Percentiles rank a stretch among this genome's conserved stretches.
phyloP scores from a whole-genome alignment of 2,113 vertebrate species.

The Argyrosomus japonicus region DNA sequence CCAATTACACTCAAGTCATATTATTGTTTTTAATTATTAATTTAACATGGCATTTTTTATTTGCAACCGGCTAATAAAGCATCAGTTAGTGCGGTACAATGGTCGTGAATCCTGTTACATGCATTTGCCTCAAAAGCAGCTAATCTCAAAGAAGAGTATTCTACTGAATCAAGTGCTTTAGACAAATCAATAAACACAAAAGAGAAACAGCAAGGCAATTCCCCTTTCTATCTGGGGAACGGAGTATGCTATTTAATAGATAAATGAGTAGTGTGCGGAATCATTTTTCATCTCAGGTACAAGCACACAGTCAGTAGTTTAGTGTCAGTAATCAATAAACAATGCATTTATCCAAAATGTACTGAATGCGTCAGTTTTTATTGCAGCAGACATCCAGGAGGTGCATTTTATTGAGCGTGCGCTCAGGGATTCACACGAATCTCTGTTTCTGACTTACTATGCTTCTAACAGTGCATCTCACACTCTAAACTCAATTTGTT shows the following conservation, averaged over 20 bases:
- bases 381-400: conserved; percentile 34
- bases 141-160: conserved; percentile 27
- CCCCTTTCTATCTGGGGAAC: conserved; percentile 26
- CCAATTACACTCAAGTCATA: not conserved
- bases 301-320: conserved; percentile 53
- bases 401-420: conserved; percentile 14
- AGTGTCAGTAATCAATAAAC: conserved; percentile 57
- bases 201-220: conserved; percentile 52
- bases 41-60: not conserved
- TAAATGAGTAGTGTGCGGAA: conserved; percentile 45
- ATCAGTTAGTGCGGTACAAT: not conserved
- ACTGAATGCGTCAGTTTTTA: conserved; percentile 38
- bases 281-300: conserved; percentile 55
- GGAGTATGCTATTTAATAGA: conserved; percentile 46
- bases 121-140: conserved; percentile 24
- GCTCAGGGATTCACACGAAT: not conserved
- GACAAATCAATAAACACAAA: conserved; percentile 67
- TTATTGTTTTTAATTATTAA: not conserved
- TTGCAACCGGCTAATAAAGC: not conserved
- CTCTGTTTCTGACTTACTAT: not conserved
- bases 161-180: conserved; percentile 22
- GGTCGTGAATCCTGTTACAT: conserved; percentile 11
- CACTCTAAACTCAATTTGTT: conserved; percentile 33
- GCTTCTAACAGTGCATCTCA: not conserved
- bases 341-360: conserved; percentile 56